Evolutionary conservation across 2,113 vertebrate species (phyloP), one percentile per base, ranked within the genome.

Genomic region (Cichladusa arquata): DNA sequence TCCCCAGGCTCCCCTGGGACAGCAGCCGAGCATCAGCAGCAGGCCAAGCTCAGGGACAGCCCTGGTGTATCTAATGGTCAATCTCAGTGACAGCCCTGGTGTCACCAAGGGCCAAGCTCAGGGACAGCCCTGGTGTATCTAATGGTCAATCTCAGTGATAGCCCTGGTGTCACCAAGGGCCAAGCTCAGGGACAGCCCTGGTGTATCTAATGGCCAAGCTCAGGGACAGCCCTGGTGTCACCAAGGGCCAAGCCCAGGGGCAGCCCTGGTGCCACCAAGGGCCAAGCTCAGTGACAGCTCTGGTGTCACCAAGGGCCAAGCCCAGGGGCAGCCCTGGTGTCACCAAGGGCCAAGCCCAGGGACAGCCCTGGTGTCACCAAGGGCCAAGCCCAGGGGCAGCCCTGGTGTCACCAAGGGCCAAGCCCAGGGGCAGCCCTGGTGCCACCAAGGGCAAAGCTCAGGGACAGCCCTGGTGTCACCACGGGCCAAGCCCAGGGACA

Each of bases 21-120:
- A 36, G 65, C 11, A 31, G 61, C 61, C n/a, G 77, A 42, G 64
- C 88, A 71, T 60, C 81, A 79, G 81, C 74, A 86, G 81, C 80
- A 22, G 60, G 48, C 47, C 81, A 64, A 88, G 82, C 92, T 51
- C n/a, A 80, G 86, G 86, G 86, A 86, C 96, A 93, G 76, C 65
- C 73, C 33, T 6, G 45, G 7, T 67, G 65, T 4, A n/a, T 28
- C 45, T 12, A 50, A 93, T 96, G 51, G 28, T 10, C 50, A 51
- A 28, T 14, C 8, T 4, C 50, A 28, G 26, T 3, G 25, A 28
- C 50, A 51, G 25, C 66, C 71, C 33, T 8, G 65, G 7, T 48
- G 65, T 8, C 44, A 34, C 45, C 96, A 96, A 96, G 50, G 26
- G 50, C 16, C 50, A 53, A 17, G 50, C 5, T 7, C 50, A 28